Base-by-base conservation (phyloP, 2,888 invertebrate genomes). In the Odontothrips loti region DNA sequence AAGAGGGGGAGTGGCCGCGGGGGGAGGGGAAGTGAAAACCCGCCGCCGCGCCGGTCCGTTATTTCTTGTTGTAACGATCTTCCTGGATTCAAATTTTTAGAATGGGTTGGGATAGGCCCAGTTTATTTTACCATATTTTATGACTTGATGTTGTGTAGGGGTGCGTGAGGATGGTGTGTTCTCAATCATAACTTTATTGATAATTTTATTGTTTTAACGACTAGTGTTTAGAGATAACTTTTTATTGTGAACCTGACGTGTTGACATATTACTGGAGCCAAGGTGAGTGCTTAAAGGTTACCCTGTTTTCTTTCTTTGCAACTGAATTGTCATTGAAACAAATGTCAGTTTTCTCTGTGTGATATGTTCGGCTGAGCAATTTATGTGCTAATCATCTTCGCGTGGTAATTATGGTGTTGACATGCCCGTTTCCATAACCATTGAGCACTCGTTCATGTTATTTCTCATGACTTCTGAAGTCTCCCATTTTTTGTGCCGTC, bases 61-160 rank as follows among this genome's bases (percentile, higher is more conserved):
- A 27, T 23, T 20, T 68, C 12, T 75, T 58, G 58, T 1, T 58
- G 68, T 75, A 75, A 75, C 68, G 68, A 75, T 27, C 68, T 75
- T 75, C 68, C 58, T 27, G 68, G 27, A 75, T 75, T 75, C 68
- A 75, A 75, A 75, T 27, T 27, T 12, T 27, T 68, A 27, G 68
- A 27, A 27, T 27, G 68, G 68, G 27, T 27, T 23, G 68, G 68
- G 68, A 27, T 27, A 11, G 23, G 8, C 27, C 3, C 11, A 27
- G 27, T 75, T 9, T 27, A 27, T 23, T 23, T 3, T 75, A 27
- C 23, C 27, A 23, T 12, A 27, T 27, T 1, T 75, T 75, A n/a
- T 27, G 9, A 23, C 11, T 75, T 8, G 27, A 75, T 11, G 23
- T 3, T 27, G 68, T 27, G 23, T 23, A 27, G 17, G n/a, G n/a